These are phyloP conservation scores for Drosophila tristis DNA, from an alignment of 1,140 invertebrate genomes.

Conservation along the genomic window DNA sequence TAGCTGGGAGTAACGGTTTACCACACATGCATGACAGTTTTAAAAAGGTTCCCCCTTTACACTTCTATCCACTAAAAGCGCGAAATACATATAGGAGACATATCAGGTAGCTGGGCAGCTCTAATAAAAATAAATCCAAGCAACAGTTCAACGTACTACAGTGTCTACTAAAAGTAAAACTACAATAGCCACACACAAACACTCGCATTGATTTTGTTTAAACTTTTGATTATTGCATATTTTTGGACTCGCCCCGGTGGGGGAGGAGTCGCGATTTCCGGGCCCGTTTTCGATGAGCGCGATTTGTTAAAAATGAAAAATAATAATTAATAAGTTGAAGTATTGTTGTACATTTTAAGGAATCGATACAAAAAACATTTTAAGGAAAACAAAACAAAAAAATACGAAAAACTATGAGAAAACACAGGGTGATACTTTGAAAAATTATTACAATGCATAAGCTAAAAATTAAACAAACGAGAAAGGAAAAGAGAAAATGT, in stretches of 20 bases:
- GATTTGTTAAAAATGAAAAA: constrained; percentile 68
- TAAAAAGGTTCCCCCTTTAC: background rate
- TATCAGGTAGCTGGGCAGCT: constrained; percentile 27
- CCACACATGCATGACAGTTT: background rate
- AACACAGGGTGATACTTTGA: constrained; percentile 84
- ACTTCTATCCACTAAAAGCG: too few species aligned
- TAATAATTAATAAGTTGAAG: constrained; percentile 71
- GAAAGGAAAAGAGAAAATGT: constrained; percentile 41
- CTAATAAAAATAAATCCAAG: constrained; percentile 53
- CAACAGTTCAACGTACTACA: constrained; percentile 76
- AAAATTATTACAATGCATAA: constrained; percentile 78
- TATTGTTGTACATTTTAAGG: constrained; percentile 81
- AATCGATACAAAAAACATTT: constrained; percentile 51
- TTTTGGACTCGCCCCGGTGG: constrained; percentile 46
- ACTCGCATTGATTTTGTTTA: constrained; percentile 63
- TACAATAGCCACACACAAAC: constrained; percentile 73
- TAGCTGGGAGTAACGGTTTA: too few species aligned
- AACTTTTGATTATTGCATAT: constrained; percentile 59
- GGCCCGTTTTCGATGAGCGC: constrained; percentile 65
- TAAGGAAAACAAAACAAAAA: constrained; percentile 53
- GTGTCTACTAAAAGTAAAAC: constrained; percentile 81
- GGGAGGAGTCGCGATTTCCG: constrained; percentile 52
- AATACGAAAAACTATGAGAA: constrained; percentile 77
- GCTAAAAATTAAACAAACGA: constrained; percentile 52
- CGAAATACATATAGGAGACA: background rate